phyloP scores from a whole-genome alignment of 2,797 vertebrate species.

The Gephyroberyx darwinii region DNA sequence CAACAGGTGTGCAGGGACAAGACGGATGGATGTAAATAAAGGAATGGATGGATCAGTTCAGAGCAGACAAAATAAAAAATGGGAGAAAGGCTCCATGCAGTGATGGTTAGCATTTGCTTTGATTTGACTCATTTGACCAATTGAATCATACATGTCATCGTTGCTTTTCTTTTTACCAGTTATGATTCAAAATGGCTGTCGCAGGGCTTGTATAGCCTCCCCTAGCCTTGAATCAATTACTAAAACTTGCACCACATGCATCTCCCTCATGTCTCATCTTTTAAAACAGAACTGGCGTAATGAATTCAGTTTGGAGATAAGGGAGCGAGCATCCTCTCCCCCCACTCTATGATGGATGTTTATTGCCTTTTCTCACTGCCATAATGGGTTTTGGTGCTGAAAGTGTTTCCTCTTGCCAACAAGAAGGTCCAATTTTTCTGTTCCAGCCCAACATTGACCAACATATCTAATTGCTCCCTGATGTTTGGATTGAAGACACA shows the following conservation, averaged over 20 bases:
- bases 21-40: slow-evolving; percentile 4
- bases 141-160: not conserved
- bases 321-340: slow-evolving; percentile 10
- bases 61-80: not conserved
- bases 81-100: not conserved
- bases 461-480: slow-evolving; percentile 63
- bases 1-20: slow-evolving; percentile 67
- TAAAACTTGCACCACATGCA: slow-evolving; percentile 13
- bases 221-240: slow-evolving; percentile 9
- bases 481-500: slow-evolving; percentile 71
- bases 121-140: not conserved
- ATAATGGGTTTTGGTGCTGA: slow-evolving; percentile 58
- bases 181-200: not conserved
- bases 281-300: slow-evolving; percentile 39
- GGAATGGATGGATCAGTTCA: not conserved
- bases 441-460: slow-evolving; percentile 49
- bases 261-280: slow-evolving; percentile 16
- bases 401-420: slow-evolving; percentile 46
- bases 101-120: not conserved
- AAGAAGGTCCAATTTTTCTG: slow-evolving; percentile 53
- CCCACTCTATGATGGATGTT: slow-evolving; percentile 53
- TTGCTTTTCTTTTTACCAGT: not conserved
- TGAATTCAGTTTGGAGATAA: slow-evolving; percentile 51
- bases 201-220: slow-evolving; percentile 2
- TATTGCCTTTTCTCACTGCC: slow-evolving; percentile 47